Evolutionary conservation across 2,113 vertebrate species (phyloP), one percentile per base, ranked within the genome.

Genomic region (Nerophis lumbriciformis): DNA sequence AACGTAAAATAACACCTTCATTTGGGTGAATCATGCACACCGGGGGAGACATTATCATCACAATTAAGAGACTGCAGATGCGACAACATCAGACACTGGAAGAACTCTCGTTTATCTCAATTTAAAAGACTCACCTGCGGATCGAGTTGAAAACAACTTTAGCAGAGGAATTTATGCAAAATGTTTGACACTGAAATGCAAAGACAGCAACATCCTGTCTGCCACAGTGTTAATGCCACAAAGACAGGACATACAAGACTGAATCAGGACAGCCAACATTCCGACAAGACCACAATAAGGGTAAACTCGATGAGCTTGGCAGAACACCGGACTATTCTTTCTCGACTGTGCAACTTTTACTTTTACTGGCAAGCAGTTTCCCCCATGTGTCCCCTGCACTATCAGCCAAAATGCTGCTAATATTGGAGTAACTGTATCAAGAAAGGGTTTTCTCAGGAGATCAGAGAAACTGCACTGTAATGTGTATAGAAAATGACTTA

Each of bases 211-310:
- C 28, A 28, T 45, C 10, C 3, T 45, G 42, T 45, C 42, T 6
- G 45, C 39, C 67, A 74, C 47, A 55, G 52, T 71, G 28, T 45
- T 45, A 4, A 45, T 4, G 11, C 21, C 36, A 66, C 53, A 48
- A 68, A 75, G 61, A 52, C 60, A 68, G 38, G 70, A 77, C 72
- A 69, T 53, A 80, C 66, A 75, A 54, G 28, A 74, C 69, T 75
- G 68, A 59, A 76, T 48, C 59, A 61, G 63, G 45, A 71, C 55
- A 48, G 28, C 74, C 16, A 62, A 78, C 77, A 76, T 62, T 67
- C 8, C 77, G 62, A 80, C 69, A 69, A 53, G 38, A 66, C 60
- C 16, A 57, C 38, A 19, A 42, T 63, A 52, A 66, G 11, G 16
- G 67, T 65, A 54, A 53, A 71, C 66, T 57, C 48, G 50, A 58